Percentiles rank a stretch among this genome's conserved stretches.
These are phyloP conservation scores for Trachelus iudaicus DNA, from an alignment of 2,888 invertebrate species.

Conservation along the genomic window DNA sequence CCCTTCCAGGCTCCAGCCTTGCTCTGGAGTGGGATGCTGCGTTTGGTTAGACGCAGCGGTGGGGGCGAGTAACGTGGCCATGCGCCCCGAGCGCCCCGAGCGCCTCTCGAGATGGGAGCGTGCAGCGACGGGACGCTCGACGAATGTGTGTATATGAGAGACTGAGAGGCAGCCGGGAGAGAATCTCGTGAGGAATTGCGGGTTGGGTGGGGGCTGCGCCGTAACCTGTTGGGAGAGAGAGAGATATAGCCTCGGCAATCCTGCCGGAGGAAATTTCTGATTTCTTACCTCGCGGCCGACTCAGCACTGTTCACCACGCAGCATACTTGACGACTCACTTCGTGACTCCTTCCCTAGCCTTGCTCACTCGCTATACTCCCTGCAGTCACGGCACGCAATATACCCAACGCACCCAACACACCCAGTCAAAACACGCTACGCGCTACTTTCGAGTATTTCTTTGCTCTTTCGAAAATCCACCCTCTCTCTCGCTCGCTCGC, in stretches of 20 bases:
- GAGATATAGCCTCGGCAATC: slow-evolving; percentile 1
- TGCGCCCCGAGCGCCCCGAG: not conserved
- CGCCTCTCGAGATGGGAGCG: not conserved
- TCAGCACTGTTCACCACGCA: slow-evolving; percentile 6
- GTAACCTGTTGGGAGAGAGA: slow-evolving; percentile 5
- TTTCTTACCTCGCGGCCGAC: slow-evolving; percentile 21
- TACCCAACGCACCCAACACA: not conserved
- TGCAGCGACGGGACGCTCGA: slow-evolving; percentile 3
- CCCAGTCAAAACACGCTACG: not conserved
- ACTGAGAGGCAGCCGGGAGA: not conserved
- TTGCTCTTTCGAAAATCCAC: not conserved
- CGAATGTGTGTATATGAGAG: not conserved
- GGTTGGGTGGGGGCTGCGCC: not conserved
- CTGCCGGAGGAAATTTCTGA: slow-evolving; percentile 19
- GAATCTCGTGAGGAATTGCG: slow-evolving; percentile 1
- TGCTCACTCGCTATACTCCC: not conserved
- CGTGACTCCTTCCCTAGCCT: slow-evolving; percentile 4
- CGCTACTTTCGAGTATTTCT: not conserved
- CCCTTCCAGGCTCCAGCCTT: not conserved
- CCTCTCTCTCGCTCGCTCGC: not conserved
- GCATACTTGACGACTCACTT: slow-evolving; percentile 23
- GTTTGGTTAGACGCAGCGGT: not conserved
- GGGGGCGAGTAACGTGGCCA: not conserved
- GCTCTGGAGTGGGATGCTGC: not conserved
- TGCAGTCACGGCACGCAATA: not conserved